Base-by-base conservation (phyloP, 2,113 vertebrate species). In the Brevimyrus niger region DNA sequence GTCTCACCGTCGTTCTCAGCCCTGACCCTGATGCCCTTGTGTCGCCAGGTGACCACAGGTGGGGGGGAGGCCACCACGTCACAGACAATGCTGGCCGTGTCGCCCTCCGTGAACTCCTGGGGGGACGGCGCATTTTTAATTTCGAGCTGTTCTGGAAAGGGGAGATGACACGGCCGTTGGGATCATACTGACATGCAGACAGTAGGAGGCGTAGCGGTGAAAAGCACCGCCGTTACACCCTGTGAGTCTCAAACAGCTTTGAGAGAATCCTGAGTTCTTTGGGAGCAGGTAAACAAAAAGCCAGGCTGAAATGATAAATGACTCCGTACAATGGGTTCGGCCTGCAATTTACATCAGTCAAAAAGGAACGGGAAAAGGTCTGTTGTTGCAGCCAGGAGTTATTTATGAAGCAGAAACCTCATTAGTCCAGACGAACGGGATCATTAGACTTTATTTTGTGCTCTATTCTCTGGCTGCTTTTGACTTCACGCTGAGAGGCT, bases 51-150 rank as follows among this genome's bases (percentile, higher is more conserved):
- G 92, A 99, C 96, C 35, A 96, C 97, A 10, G 98, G 98, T 8
- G 97, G 96, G n/a, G 99, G 96, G 0, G 97, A 98, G 92, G 98
- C 98, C 94, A 96, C 93, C 88, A 99, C 97, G 1, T 99, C 98
- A 89, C 98, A 99, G 42, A 97, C 91, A 0, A 99, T 96, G 93
- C 97, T 95, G 0, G 98, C 98, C 3, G 96, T 96, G 23, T 99
- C 98, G 9, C 98, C 97, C 88, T 99, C 98, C 15, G 94, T 97
- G 93, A 98, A 99, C 80, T 99, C 98, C 94, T 99, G 98, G 0
- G 97, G 98, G 17, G 98, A 98, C 1, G 98, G 98, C 1, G 96
- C 97, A 0, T 98, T 98, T 92, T 95, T 98, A 95, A 99, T 99
- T 93, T 97, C 98, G 91, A 99, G 96, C 93, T 97, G 99, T 94